Evolutionary conservation across 2,888 invertebrate species (phyloP).

Genomic region (Lagria hirta): DNA sequence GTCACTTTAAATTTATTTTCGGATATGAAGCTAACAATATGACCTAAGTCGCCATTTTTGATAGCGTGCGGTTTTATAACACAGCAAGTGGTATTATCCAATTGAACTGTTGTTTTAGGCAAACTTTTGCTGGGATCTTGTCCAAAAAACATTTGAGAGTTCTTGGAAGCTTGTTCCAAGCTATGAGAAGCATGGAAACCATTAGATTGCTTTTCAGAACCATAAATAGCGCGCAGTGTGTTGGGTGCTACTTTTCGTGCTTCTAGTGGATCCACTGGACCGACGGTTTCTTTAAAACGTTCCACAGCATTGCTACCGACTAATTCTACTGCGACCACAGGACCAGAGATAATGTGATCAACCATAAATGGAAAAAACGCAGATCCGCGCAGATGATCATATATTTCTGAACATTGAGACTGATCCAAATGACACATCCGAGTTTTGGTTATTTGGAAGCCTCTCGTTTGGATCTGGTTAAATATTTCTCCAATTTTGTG

Average conservation of each 20-base stretch:
- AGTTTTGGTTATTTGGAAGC: conserved; percentile 58
- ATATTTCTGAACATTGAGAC: conserved; percentile 67
- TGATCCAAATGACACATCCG: conserved; percentile 70
- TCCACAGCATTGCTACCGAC: conserved; percentile 70
- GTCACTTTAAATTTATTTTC: conserved; percentile 73
- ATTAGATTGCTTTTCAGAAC: conserved; percentile 66
- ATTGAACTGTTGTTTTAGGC: conserved; percentile 55
- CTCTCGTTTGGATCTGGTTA: conserved; percentile 63
- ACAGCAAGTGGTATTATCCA: conserved; percentile 74
- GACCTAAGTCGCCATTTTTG: conserved; percentile 70
- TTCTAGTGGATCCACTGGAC: conserved; percentile 63
- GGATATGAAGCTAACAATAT: conserved; percentile 71
- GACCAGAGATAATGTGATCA: conserved; percentile 67
- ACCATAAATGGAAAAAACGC: conserved; percentile 66
- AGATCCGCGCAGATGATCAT: conserved; percentile 60
- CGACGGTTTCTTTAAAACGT: conserved; percentile 62
- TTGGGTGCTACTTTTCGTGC: conserved; percentile 59
- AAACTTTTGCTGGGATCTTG: conserved; percentile 35
- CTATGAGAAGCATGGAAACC: conserved; percentile 69
- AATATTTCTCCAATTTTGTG: conserved; percentile 74
- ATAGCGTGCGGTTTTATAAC: conserved; percentile 90
- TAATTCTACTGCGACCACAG: conserved; percentile 71
- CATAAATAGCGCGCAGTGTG: conserved; percentile 67
- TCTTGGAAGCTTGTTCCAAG: conserved; percentile 59
- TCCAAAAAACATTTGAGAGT: conserved; percentile 65